Base-by-base conservation (phyloP, 2,888 invertebrate genomes). In the Lumbricus terrestris region DNA sequence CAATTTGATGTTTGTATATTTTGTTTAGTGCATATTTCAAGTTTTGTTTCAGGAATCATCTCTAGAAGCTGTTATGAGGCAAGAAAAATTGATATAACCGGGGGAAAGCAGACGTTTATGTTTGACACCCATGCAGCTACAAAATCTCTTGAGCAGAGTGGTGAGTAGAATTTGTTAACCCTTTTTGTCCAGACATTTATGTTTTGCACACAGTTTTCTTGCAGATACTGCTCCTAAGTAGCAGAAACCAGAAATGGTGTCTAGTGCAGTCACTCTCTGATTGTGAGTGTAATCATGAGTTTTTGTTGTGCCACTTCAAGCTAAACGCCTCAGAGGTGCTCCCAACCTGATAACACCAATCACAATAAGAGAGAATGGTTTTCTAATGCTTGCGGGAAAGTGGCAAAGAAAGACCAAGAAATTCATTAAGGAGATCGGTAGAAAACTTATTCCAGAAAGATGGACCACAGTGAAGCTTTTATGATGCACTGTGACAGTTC, bases 51-150 rank as follows among this genome's bases (percentile, higher is more conserved):
- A 69, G 69, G 69, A 69, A 69, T 69, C 69, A 69, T 34, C 18
- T 35, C 37, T 37, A 29, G 88, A 88, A 85, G 85, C 34, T 91
- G 91, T 82, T 89, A 91, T 40, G 91, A 91, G 33, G 90, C 91
- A 29, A 88, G 92, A 47, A 90, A 91, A 33, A 91, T 92, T 29
- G 91, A 92, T 35, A 90, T 92, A 29, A 90, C 89, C 18, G 90
- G 89, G 13, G 89, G 83, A 40, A 90, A 90, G 38, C 90, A 91
- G 40, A 88, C 83, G 13, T 91, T 91, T 82, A 91, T 90, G 47
- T 92, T 92, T 83, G 92, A 92, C 89, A 92, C 92, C 23, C 91
- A 91, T 69, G 88, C 90, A 23, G 88, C 92, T 4, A 90, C 91
- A 16, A 91, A 90, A 83, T 90, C 47, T 82, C 89, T 92, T 38